Evolutionary conservation across 2,888 invertebrate genomes (phyloP).

Genomic region (Hyppa rectilinea): DNA sequence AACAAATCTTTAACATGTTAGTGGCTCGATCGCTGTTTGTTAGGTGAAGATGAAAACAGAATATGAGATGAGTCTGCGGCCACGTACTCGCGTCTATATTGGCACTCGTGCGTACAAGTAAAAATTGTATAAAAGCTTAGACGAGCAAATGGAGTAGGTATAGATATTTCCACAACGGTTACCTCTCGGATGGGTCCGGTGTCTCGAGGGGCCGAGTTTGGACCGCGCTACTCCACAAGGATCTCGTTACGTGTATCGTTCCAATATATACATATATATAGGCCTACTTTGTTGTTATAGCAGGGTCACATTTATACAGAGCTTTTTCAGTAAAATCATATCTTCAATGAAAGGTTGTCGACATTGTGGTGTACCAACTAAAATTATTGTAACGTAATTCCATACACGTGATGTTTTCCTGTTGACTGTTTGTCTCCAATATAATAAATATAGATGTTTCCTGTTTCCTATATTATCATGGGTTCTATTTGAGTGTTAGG

Average conservation of each 20-base stretch:
- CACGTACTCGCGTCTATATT: slow-evolving; percentile 68
- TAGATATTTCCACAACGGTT: slow-evolving; percentile 72
- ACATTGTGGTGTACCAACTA: neutral
- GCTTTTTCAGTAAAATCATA: slow-evolving; percentile 33
- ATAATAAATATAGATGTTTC: slow-evolving; percentile 20
- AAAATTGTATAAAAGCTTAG: slow-evolving; percentile 75
- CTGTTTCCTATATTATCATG: neutral
- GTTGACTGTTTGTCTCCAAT: slow-evolving; percentile 25
- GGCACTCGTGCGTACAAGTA: slow-evolving; percentile 68
- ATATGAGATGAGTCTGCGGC: slow-evolving; percentile 63
- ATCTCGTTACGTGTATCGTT: slow-evolving; percentile 73
- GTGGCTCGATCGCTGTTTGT: slow-evolving; percentile 39
- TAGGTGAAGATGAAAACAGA: slow-evolving; percentile 64
- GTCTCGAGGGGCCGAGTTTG: slow-evolving; percentile 71
- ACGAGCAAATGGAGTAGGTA: slow-evolving; percentile 73
- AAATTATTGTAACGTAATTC: slow-evolving; percentile 14
- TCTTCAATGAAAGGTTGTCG: slow-evolving; percentile 7
- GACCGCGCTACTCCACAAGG: slow-evolving; percentile 64
- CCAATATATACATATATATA: slow-evolving; percentile 32
- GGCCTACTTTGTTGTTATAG: slow-evolving; percentile 42
- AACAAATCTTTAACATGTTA: slow-evolving; percentile 16
- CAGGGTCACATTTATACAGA: slow-evolving; percentile 13
- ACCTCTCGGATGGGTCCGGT: slow-evolving; percentile 72
- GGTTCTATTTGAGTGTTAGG: slow-evolving; percentile 3
- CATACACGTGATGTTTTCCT: neutral